Conservation (phyloP, 2,113 vertebrate species). For the Edolisoma coerulescens region DNA sequence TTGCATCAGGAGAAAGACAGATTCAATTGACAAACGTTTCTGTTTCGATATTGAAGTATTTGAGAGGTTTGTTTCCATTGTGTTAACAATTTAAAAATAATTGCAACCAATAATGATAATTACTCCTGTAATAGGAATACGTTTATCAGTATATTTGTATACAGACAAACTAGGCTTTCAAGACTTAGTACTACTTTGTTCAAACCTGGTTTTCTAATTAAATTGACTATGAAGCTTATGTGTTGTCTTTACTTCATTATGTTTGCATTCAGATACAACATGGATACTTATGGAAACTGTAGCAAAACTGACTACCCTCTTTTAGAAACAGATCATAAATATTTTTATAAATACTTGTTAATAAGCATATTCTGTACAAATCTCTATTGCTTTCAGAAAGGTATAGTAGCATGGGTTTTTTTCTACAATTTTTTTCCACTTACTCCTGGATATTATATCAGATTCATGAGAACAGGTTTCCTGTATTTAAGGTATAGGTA, state of each 20-base stretch:
- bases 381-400: neutral
- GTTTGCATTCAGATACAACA: neutral
- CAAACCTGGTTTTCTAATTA: neutral
- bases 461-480: neutral
- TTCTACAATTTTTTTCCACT: neutral
- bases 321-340: neutral
- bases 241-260: neutral
- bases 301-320: neutral
- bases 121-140: neutral
- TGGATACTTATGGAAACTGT: neutral
- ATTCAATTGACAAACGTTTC: slow-evolving; percentile 98
- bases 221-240: neutral
- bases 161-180: neutral
- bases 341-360: neutral
- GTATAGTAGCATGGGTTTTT: neutral
- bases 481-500: neutral
- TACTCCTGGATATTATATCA: neutral
- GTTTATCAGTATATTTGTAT: neutral
- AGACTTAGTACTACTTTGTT: neutral
- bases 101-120: neutral
- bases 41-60: slow-evolving; percentile 96
- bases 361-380: neutral
- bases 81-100: neutral
- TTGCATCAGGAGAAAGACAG: slow-evolving; percentile 93
- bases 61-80: slow-evolving; percentile 82